A percentile compares a stretch with the other conserved stretches of the same genome.
phyloP scores from a whole-genome alignment of 2,113 vertebrate genomes.

The Oceanodroma tethys region DNA sequence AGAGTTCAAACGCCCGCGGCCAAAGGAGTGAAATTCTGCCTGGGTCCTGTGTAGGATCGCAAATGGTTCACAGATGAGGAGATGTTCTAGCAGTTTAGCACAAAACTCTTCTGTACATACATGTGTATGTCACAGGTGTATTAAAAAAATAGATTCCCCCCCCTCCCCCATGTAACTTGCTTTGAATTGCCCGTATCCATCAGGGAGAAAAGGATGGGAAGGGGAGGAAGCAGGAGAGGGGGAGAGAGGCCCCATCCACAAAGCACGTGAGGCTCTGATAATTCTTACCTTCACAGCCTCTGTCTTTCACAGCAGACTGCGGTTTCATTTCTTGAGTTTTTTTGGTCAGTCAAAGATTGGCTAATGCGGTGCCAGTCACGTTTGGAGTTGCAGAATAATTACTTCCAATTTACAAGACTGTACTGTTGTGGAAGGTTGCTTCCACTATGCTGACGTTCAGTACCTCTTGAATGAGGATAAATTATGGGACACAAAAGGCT shows the following conservation, averaged over 20 bases:
- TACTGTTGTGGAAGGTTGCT: neutral
- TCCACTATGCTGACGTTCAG: neutral
- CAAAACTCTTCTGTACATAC: neutral
- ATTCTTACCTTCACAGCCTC: neutral
- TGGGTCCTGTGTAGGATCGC: accelerated
- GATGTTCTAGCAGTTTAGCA: neutral
- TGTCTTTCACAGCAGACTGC: neutral
- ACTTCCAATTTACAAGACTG: neutral
- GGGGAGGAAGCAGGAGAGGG: neutral
- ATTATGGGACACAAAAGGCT: neutral
- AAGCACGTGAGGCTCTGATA: neutral
- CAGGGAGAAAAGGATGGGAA: neutral
- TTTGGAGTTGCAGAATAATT: neutral
- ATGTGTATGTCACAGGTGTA: neutral
- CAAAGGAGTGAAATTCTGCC: neutral
- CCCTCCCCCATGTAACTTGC: neutral
- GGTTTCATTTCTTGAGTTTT: neutral
- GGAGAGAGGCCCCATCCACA: neutral
- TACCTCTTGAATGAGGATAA: neutral
- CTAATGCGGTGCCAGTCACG: neutral
- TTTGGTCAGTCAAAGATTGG: neutral
- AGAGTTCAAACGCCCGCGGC: accelerated
- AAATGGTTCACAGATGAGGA: neutral
- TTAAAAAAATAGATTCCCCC: neutral
- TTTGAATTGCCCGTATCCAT: neutral